A percentile compares a stretch with the other conserved stretches of the same genome.
Conservation (phyloP, 2,113 vertebrate genomes). For the Corvus cornix region DNA sequence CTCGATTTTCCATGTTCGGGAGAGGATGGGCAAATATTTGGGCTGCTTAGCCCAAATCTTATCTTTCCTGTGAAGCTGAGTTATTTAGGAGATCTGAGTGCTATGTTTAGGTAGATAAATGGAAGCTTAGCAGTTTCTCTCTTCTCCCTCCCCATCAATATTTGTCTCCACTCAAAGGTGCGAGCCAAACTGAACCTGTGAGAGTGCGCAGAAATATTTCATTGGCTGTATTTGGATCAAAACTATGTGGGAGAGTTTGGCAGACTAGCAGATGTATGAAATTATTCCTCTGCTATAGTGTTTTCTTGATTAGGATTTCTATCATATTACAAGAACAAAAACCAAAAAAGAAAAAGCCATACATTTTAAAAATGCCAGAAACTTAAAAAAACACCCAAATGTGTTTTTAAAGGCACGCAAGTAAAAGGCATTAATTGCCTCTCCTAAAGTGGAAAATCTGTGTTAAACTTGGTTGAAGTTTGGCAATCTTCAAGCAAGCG, state of each 20-base stretch:
- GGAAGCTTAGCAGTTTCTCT: background rate
- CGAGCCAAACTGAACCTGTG: background rate
- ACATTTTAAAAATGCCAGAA: background rate
- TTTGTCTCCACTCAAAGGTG: background rate
- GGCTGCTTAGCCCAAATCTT: background rate
- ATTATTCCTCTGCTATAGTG: background rate
- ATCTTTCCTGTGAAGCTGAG: background rate
- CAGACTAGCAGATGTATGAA: background rate
- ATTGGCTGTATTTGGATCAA: background rate
- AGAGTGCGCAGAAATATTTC: fast-evolving
- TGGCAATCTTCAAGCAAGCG: background rate
- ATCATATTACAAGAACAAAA: background rate
- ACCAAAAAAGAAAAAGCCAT: fast-evolving
- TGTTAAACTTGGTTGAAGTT: background rate
- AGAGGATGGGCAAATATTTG: background rate
- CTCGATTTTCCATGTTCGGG: background rate
- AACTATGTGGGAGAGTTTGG: background rate
- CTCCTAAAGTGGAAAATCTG: background rate
- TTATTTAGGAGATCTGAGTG: background rate
- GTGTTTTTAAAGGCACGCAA: background rate
- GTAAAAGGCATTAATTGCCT: background rate
- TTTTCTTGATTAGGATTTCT: background rate
- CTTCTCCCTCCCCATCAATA: background rate
- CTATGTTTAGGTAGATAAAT: background rate
- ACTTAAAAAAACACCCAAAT: background rate